Percentiles rank a stretch among this genome's conserved stretches.
Evolutionary conservation across 2,113 vertebrate species (phyloP).

Genomic region (Thomomys bottae): DNA sequence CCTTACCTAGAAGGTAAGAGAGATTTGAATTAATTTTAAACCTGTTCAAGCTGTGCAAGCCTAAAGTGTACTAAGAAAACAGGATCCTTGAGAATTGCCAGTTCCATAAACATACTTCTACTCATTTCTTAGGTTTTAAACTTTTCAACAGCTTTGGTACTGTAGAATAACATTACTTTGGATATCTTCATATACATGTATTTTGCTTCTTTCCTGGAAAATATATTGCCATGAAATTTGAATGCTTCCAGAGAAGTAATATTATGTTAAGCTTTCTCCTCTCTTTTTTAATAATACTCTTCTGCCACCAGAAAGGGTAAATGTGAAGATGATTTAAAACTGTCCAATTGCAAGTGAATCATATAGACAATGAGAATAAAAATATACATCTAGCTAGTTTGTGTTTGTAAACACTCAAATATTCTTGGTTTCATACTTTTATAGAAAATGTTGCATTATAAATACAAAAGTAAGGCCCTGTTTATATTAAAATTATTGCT

Average conservation of each 20-base stretch:
- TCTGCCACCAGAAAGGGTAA: not conserved
- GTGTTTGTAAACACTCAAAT: not conserved
- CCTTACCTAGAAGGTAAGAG: slow-evolving; percentile 54
- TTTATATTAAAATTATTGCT: not conserved
- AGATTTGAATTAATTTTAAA: slow-evolving; percentile 78
- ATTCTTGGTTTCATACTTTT: not conserved
- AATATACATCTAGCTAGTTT: not conserved
- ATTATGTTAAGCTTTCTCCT: slow-evolving; percentile 1
- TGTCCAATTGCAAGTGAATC: not conserved
- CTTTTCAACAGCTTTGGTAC: not conserved
- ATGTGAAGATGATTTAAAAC: slow-evolving; percentile 3
- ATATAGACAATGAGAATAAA: not conserved
- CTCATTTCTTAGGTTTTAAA: slow-evolving; percentile 53
- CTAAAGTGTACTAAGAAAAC: slow-evolving; percentile 69
- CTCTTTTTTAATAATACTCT: not conserved
- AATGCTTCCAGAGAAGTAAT: not conserved
- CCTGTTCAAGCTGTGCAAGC: slow-evolving; percentile 12
- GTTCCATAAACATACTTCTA: slow-evolving; percentile 50
- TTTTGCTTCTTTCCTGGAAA: not conserved
- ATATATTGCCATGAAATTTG: slow-evolving; percentile 12
- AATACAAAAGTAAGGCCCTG: not conserved
- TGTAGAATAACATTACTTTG: slow-evolving; percentile 31
- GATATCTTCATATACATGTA: slow-evolving; percentile 15
- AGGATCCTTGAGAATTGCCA: slow-evolving; percentile 49
- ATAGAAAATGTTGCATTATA: not conserved